Evolutionary conservation across 2,888 invertebrate genomes (phyloP), one percentile per base, ranked within the genome.

Genomic region (Pyrocoelia pectoralis): DNA sequence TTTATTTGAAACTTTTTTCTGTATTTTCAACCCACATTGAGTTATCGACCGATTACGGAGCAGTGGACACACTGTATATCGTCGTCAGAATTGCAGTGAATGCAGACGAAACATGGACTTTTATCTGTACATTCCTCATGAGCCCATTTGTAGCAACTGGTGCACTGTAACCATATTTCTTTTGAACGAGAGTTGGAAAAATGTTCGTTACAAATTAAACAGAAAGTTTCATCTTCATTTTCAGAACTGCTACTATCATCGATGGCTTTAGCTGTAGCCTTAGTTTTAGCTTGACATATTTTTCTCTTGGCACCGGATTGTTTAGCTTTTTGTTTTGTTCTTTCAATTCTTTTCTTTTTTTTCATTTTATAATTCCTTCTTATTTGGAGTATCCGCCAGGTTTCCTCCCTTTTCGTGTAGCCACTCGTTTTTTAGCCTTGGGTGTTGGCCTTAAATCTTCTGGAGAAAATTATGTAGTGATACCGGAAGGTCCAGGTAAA

Each of bases 181-280:
- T 40, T 40, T 40, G 40, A n/a, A n/a, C 40, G 40, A n/a, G 40
- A 40, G n/a, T 24, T 24, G 3, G 24, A 24, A 6, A 24, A 24
- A 3, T 3, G 24, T 24, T 24, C 24, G 4, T 6, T 6, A 6
- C 24, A 24, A 24, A 5, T 5, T 24, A 24, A 24, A 24, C 24
- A 24, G 6, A 24, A 24, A 24, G 24, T 24, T 24, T 24, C 24
- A 5, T 40, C 40, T 40, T 40, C 40, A 4, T 40, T 9, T 40
- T 40, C 40, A 40, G 40, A 40, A 40, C 40, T 40, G 40, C 40
- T 24, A 24, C n/a, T n/a, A n/a, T n/a, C n/a, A n/a, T n/a, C 29
- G 29, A 9, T 29, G 13, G 40, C 29, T 29, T 5, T 5, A 40
- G n/a, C 40, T 40, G 4, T 40, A 12, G 3, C 4, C 8, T 40